A percentile compares a stretch with the other conserved stretches of the same genome.
Evolutionary conservation across 2,888 invertebrate species (phyloP).

Genomic region (Brachycybe producta): DNA sequence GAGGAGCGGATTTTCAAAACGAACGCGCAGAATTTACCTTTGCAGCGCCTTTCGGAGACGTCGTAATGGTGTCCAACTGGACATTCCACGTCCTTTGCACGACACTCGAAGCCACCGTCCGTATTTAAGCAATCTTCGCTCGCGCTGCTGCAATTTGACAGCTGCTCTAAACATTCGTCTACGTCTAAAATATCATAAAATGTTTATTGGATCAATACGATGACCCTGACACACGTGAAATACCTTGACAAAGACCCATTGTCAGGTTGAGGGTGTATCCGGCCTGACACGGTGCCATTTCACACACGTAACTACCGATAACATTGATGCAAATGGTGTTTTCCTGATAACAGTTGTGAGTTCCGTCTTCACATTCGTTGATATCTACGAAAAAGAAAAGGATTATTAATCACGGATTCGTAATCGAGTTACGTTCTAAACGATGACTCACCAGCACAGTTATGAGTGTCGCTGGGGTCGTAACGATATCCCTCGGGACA

Average conservation of each 20-base stretch:
- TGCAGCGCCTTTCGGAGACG: neutral
- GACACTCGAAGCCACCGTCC: constrained; percentile 34
- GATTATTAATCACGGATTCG: neutral
- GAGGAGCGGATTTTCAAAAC: neutral
- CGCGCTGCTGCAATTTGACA: constrained; percentile 30
- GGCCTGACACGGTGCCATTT: neutral
- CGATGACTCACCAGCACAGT: too few species aligned
- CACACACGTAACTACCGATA: constrained; percentile 13
- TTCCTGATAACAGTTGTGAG: constrained; percentile 28
- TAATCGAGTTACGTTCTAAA: neutral
- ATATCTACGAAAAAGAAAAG: constrained; percentile 28
- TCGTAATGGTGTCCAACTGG: constrained; percentile 24
- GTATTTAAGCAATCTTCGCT: constrained; percentile 35
- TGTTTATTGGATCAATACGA: neutral
- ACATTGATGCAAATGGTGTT: constrained; percentile 25
- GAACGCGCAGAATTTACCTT: constrained; percentile 15
- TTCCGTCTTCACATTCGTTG: constrained; percentile 33
- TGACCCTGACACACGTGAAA: too few species aligned
- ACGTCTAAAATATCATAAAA: constrained; percentile 6
- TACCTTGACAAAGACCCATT: constrained; percentile 8
- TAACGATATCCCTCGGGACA: too few species aligned
- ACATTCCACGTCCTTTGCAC: constrained; percentile 23
- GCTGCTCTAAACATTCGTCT: constrained; percentile 18
- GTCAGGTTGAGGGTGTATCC: constrained; percentile 8
- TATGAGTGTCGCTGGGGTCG: too few species aligned